Evolutionary conservation across 2,888 invertebrate species (phyloP), one percentile per base, ranked within the genome.

Genomic region (Julus scanicus): DNA sequence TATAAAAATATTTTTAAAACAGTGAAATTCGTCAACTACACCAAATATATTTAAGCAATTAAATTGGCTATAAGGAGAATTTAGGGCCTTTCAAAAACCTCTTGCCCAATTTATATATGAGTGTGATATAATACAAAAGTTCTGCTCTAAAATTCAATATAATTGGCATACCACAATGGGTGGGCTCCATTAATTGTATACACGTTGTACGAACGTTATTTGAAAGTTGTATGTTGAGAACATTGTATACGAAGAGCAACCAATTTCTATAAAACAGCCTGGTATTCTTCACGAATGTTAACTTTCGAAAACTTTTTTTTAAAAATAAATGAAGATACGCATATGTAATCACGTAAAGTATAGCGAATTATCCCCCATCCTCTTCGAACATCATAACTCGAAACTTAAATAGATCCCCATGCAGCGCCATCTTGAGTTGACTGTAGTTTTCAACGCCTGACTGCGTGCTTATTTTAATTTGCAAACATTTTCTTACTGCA

Each of bases 241-340:
- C 57, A 17, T 17, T 57, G 15, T 15, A 8, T 15, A n/a, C 17
- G 57, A 4, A 57, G 17, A 57, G 4, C 13, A 15, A 4, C 57
- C 13, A 11, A 13, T 57, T 4, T 57, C 57, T 57, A 17, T 13
- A 49, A 49, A 11, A 49, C 8, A 11, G 8, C 13, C 13, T 4
- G 57, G 57, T 57, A 57, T 57, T 57, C 49, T 8, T 13, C 13
- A 49, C 49, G 49, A 49, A 49, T 8, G 49, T 11, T 49, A 49
- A 49, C 49, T 49, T 49, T 49, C 13, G 57, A 17, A 17, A 17
- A 57, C 57, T 4, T 57, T 57, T 17, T 17, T n/a, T n/a, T n/a
- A n/a, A 84, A 84, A 84, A 20, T 84, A 20, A 84, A 84, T 84
- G 84, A 17, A 37, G 84, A 39, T 2, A 84, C 40, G 84, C 84